A percentile compares a stretch with the other conserved stretches of the same genome.
phyloP scores from a whole-genome alignment of 2,113 vertebrate genomes.

The Brachypodius melanocephalos region DNA sequence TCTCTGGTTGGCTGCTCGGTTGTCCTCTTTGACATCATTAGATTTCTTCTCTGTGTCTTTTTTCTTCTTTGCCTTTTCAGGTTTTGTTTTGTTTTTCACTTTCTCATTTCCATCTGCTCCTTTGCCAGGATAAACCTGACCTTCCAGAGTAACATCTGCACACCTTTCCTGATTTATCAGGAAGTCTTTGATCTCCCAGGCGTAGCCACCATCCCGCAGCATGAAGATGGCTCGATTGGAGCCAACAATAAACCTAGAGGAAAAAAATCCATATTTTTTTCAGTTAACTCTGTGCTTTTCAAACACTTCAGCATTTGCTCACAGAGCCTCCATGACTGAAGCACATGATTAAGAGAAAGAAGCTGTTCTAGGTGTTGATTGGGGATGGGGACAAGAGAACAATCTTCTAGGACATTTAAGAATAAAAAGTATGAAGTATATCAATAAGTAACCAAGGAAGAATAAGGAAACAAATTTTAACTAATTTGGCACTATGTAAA shows the following conservation, averaged over 20 bases:
- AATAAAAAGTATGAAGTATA: background rate
- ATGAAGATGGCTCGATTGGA: slow-evolving; percentile 96
- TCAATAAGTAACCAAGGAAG: background rate
- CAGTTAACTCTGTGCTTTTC: background rate
- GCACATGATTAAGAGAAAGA: background rate
- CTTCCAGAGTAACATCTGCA: slow-evolving; percentile 91
- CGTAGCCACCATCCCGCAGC: slow-evolving; percentile 90
- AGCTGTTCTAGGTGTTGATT: background rate
- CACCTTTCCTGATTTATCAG: slow-evolving; percentile 88
- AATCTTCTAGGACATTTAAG: background rate
- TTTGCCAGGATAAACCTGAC: slow-evolving; percentile 92
- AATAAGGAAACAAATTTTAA: background rate
- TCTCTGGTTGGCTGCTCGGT: slow-evolving; percentile 70
- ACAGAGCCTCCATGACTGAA: background rate
- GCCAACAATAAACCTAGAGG: slow-evolving; percentile 91
- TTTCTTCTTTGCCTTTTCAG: slow-evolving; percentile 81
- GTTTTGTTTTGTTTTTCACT: slow-evolving; percentile 72
- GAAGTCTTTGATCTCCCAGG: slow-evolving; percentile 98
- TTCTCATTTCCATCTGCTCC: slow-evolving; percentile 72
- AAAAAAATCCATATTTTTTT: background rate
- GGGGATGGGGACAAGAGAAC: background rate
- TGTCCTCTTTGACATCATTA: slow-evolving; percentile 66
- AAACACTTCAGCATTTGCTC: background rate
- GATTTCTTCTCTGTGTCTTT: slow-evolving; percentile 70
- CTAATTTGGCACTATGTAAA: background rate